Evolutionary conservation across 2,797 vertebrate genomes (phyloP).

Genomic region (Syngnathus rostellatus): DNA sequence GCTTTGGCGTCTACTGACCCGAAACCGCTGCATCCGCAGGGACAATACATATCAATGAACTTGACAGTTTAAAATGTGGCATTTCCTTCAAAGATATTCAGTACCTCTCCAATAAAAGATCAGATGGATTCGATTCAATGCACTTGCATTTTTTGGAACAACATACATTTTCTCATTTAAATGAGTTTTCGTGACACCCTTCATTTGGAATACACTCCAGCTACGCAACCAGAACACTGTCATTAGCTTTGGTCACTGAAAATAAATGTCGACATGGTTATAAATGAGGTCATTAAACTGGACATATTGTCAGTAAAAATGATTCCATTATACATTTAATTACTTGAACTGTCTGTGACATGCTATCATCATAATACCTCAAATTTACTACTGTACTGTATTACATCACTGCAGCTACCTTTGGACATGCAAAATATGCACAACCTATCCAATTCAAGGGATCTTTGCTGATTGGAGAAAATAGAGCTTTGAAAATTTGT

Average conservation of each 20-base stretch:
- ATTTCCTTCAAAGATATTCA: too few relatives aligned
- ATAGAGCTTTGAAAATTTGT: not conserved
- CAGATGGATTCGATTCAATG: too few relatives aligned
- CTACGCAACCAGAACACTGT: too few relatives aligned
- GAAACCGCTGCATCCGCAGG: too few relatives aligned
- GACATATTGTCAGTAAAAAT: not conserved
- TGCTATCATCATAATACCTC: not conserved
- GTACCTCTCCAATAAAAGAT: too few relatives aligned
- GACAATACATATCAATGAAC: not conserved
- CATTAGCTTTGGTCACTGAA: not conserved
- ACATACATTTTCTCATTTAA: too few relatives aligned
- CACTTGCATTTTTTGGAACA: too few relatives aligned
- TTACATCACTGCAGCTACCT: too few relatives aligned
- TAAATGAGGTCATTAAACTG: not conserved
- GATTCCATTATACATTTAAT: not conserved
- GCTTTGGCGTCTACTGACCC: not conserved
- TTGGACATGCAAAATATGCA: not conserved
- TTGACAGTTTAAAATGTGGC: too few relatives aligned
- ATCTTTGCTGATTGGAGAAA: not conserved
- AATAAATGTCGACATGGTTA: not conserved
- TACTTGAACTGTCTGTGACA: not conserved
- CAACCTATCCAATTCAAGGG: not conserved
- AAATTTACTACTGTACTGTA: not conserved
- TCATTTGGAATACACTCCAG: too few relatives aligned
- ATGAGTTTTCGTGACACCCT: too few relatives aligned